Percentiles rank a stretch among this genome's conserved stretches.
Evolutionary conservation across 2,888 invertebrate species (phyloP).

Genomic region (Brassicogethes aeneus): DNA sequence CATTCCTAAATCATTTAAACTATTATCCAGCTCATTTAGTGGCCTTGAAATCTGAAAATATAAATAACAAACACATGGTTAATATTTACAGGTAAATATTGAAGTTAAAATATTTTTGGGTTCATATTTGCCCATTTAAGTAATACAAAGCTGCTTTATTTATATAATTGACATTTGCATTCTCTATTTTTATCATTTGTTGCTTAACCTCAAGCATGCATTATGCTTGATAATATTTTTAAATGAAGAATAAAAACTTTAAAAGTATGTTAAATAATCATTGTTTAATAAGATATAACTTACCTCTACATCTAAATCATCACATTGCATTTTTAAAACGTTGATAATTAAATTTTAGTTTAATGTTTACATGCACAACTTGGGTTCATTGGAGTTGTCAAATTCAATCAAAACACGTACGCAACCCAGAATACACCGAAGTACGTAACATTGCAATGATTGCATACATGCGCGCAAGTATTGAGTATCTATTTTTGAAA

Average conservation of each 20-base stretch:
- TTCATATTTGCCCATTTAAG: too few species aligned
- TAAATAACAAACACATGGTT: background rate
- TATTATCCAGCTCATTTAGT: slow-evolving; percentile 49
- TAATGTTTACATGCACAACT: background rate
- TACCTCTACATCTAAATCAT: slow-evolving; percentile 1
- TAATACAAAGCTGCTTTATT: too few species aligned
- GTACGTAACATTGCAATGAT: too few species aligned
- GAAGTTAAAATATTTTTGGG: background rate
- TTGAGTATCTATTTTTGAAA: too few species aligned
- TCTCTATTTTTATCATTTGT: background rate
- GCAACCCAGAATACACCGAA: too few species aligned
- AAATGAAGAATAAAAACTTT: background rate
- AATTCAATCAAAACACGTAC: background rate
- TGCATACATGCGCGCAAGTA: too few species aligned
- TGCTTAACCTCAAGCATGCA: background rate
- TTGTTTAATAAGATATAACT: background rate
- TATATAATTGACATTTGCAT: background rate
- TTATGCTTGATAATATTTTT: background rate
- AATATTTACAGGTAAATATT: background rate
- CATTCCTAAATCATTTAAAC: slow-evolving; percentile 53
- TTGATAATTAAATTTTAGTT: background rate
- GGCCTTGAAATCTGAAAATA: background rate
- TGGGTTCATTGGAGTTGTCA: background rate
- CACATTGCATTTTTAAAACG: background rate
- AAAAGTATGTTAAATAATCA: too few species aligned